These are phyloP conservation scores for Apantesis nais DNA, from an alignment of 2,888 invertebrate genomes.

Conservation along the genomic window DNA sequence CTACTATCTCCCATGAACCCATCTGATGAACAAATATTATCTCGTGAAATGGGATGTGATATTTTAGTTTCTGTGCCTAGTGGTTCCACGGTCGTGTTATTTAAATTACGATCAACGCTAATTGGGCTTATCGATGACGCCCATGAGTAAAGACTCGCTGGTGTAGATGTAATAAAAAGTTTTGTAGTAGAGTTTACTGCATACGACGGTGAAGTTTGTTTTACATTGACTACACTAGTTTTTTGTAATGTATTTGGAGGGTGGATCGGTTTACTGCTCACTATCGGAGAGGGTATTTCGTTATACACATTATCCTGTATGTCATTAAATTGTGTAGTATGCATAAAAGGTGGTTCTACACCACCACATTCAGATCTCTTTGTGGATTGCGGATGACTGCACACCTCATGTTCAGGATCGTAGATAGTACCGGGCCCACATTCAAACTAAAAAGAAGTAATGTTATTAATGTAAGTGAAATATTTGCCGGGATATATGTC, in stretches of 20 bases:
- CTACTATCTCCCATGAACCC: slow-evolving; percentile 90
- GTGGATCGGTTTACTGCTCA: slow-evolving; percentile 51
- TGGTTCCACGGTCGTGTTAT: background rate
- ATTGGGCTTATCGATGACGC: slow-evolving; percentile 19
- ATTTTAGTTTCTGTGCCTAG: slow-evolving; percentile 1
- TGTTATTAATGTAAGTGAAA: background rate
- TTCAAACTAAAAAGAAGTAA: slow-evolving; percentile 84
- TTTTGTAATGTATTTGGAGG: slow-evolving; percentile 18
- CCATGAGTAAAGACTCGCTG: slow-evolving; percentile 35
- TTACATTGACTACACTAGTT: slow-evolving; percentile 19
- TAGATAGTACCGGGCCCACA: slow-evolving; percentile 92
- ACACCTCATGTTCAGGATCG: slow-evolving; percentile 88
- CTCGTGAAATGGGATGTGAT: slow-evolving; percentile 33
- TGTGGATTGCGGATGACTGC: slow-evolving; percentile 89
- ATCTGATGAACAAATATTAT: slow-evolving; percentile 84
- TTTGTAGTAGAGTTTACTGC: background rate
- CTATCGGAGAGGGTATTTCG: slow-evolving; percentile 71
- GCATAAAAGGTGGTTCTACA: slow-evolving; percentile 30
- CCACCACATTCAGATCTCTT: slow-evolving; percentile 89
- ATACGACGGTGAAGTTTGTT: background rate
- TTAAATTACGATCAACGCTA: background rate
- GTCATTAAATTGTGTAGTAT: slow-evolving; percentile 74
- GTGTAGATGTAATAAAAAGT: slow-evolving; percentile 12
- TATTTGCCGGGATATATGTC: no score
- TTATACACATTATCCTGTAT: slow-evolving; percentile 61